Evolutionary conservation across 2,113 vertebrate genomes (phyloP), one percentile per base, ranked within the genome.

Genomic region (Saccopteryx bilineata): DNA sequence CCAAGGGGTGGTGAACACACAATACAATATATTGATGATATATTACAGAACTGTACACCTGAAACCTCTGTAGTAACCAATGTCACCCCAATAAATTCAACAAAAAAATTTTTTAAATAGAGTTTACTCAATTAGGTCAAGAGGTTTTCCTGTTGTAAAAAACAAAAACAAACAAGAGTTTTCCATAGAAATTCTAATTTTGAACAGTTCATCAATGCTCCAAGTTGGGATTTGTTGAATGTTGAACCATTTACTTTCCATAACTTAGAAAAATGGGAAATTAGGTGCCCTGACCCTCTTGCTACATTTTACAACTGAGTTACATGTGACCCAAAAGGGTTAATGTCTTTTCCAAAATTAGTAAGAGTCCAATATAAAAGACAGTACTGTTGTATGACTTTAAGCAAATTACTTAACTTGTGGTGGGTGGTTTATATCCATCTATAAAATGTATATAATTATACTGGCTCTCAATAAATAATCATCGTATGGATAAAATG

Each of bases 211-310:
- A 33, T 12, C 11, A 80, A 79, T 66, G n/a, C 9, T 87, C 24
- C 31, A 84, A 61, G 9, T 39, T 72, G 28, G 23, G 33, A 61
- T 82, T 48, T 58, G 26, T 56, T 63, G 15, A 68, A 3, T 68
- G 31, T 68, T 61, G 6, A 61, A 60, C 10, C 5, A 79, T 12
- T 21, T 33, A 39, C 3, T 90, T 94, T 81, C 50, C 2, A 15
- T 83, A 87, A 46, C 6, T 79, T 84, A 72, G 13, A 74, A 50
- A 92, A 21, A 50, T 58, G 24, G 10, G 71, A 50, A 92, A 39
- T 7, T 72, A 75, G 24, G 52, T 5, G 39, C 5, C 3, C 0
- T 1, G 1, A 28, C 7, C 31, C 4, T 26, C 48, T 39, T 1
- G 10, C 7, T 24, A 46, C 12, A 79, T 66, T 82, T 91, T 93